Conservation (phyloP, 2,888 invertebrate species). For the Phyllotreta cruciferae region DNA sequence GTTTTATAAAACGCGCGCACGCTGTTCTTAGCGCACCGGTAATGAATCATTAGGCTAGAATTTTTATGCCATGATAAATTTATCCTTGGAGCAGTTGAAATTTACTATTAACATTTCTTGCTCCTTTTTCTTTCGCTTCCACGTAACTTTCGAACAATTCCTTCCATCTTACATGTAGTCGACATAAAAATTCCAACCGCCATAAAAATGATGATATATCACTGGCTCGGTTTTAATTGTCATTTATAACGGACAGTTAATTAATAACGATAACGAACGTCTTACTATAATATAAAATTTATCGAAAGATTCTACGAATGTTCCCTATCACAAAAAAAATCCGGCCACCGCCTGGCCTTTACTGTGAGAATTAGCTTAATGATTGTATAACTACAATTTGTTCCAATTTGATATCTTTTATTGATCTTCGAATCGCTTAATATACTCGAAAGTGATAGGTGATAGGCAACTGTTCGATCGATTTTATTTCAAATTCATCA, state of each 20-base stretch:
- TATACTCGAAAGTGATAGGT: neutral
- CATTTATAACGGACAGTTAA: slow-evolving; percentile 47
- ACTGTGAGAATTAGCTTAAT: slow-evolving; percentile 41
- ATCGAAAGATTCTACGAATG: slow-evolving; percentile 32
- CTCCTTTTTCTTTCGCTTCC: slow-evolving; percentile 23
- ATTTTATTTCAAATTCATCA: too few relatives aligned
- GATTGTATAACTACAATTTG: slow-evolving; percentile 38
- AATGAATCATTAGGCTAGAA: slow-evolving; percentile 23
- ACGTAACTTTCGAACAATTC: slow-evolving; percentile 25
- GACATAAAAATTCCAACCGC: slow-evolving; percentile 27
- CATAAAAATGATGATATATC: slow-evolving; percentile 40
- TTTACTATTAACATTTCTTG: slow-evolving; percentile 23
- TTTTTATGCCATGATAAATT: slow-evolving; percentile 23
- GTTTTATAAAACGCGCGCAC: slow-evolving; percentile 10
- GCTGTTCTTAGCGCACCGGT: slow-evolving; percentile 13
- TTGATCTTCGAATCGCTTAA: slow-evolving; percentile 22
- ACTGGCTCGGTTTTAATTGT: slow-evolving; percentile 49
- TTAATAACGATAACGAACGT: slow-evolving; percentile 50
- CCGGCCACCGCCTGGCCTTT: slow-evolving; percentile 32
- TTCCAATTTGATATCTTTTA: slow-evolving; percentile 40
- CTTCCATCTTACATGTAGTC: slow-evolving; percentile 14
- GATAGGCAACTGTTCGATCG: neutral
- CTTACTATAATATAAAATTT: slow-evolving; percentile 41
- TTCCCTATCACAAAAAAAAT: slow-evolving; percentile 34
- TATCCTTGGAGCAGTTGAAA: slow-evolving; percentile 23